Percentiles rank a stretch among this genome's conserved stretches.
These are phyloP conservation scores for Burhinus bistriatus DNA, from an alignment of 2,113 vertebrate genomes.

Conservation along the genomic window DNA sequence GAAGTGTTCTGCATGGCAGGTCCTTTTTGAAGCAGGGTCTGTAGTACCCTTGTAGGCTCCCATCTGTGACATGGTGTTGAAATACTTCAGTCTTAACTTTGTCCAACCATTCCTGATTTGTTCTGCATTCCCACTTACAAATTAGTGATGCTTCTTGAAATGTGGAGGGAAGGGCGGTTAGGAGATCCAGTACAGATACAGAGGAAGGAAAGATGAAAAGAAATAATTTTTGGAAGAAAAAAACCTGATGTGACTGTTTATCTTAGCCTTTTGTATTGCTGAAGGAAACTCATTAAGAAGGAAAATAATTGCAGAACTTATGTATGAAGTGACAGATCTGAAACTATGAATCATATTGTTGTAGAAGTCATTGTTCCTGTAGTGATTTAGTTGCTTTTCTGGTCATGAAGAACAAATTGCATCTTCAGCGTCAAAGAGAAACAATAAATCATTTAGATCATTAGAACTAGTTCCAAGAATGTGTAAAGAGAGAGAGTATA, in stretches of 20 bases:
- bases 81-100: neutral
- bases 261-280: neutral
- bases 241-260: neutral
- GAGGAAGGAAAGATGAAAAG: neutral
- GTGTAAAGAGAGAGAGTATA: neutral
- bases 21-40: neutral
- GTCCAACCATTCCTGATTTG: neutral
- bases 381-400: neutral
- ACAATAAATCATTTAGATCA: constrained; percentile 30
- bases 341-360: constrained; percentile 20
- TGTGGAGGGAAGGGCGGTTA: neutral
- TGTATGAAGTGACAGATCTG: neutral
- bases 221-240: neutral
- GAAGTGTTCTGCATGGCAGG: neutral
- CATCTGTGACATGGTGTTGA: neutral
- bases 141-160: neutral
- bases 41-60: neutral
- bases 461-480: neutral
- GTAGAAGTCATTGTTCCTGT: neutral
- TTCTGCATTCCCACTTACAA: neutral
- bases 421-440: neutral
- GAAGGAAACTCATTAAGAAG: neutral
- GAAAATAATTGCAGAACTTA: constrained; percentile 24
- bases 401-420: neutral
- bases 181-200: neutral